Evolutionary conservation across 2,797 vertebrate genomes (phyloP).

Genomic region (Alectoris magna): DNA sequence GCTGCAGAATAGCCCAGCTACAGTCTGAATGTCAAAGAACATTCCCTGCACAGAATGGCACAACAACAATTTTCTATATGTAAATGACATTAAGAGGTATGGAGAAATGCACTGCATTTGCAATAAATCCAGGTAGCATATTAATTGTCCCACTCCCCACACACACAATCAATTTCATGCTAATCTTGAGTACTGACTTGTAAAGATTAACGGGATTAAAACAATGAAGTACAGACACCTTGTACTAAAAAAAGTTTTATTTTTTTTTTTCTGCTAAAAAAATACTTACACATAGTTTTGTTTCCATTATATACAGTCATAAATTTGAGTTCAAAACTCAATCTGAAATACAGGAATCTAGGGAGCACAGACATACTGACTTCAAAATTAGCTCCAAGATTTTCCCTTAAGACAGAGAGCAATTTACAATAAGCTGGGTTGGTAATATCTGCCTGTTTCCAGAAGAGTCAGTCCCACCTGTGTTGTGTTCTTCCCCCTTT

Average conservation of each 20-base stretch:
- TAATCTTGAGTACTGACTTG: background rate
- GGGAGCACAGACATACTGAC: background rate
- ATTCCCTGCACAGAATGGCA: background rate
- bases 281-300: background rate
- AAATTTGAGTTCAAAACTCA: background rate
- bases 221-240: background rate
- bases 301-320: background rate
- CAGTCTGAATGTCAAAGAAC: background rate
- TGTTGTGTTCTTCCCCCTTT: background rate
- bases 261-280: background rate
- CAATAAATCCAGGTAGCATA: background rate
- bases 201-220: background rate
- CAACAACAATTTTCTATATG: background rate
- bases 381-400: background rate
- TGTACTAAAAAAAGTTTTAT: background rate
- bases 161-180: background rate
- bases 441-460: background rate
- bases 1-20: background rate
- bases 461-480: background rate
- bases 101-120: background rate
- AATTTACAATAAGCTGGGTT: background rate
- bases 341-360: background rate
- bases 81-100: background rate
- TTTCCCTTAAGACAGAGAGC: background rate
- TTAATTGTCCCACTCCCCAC: background rate